phyloP scores from a whole-genome alignment of 1,140 invertebrate genomes.

The Sipha flava region DNA sequence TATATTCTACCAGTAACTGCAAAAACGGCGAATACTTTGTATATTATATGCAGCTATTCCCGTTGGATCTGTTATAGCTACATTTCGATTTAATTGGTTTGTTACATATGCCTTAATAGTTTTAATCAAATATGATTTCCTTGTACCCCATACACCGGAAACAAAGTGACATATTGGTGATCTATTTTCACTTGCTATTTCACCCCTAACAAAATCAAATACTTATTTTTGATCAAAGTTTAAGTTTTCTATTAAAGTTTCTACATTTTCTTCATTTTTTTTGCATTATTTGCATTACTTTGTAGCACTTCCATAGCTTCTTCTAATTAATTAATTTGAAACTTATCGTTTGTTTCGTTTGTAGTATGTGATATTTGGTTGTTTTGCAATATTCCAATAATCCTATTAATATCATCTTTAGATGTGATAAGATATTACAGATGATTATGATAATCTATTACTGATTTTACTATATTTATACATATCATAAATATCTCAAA shows the following conservation, averaged over 20 bases:
- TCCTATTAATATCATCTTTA: too few relatives aligned
- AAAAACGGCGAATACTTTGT: too few relatives aligned
- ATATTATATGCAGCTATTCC: conserved; percentile 40
- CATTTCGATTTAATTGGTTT: conserved; percentile 34
- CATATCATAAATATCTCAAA: too few relatives aligned
- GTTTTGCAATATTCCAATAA: too few relatives aligned
- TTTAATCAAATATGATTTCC: conserved; percentile 38
- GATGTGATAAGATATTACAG: too few relatives aligned
- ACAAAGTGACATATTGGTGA: conserved; percentile 21
- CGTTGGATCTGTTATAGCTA: conserved; percentile 38
- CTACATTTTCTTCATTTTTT: conserved; percentile 11
- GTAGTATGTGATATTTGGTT: too few relatives aligned
- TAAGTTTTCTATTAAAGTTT: conserved; percentile 37
- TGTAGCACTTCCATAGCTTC: too few relatives aligned
- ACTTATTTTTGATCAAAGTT: conserved; percentile 40
- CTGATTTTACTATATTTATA: too few relatives aligned
- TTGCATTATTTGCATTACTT: too few relatives aligned
- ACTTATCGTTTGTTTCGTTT: too few relatives aligned
- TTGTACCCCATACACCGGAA: conserved; percentile 35
- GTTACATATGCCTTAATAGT: conserved; percentile 34
- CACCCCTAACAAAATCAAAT: too few relatives aligned
- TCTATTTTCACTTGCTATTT: conserved; percentile 9
- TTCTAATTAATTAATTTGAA: too few relatives aligned
- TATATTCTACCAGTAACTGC: conserved; percentile 38
- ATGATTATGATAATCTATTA: background rate